Evolutionary conservation across 2,797 vertebrate genomes (phyloP), one percentile per base, ranked within the genome.

Genomic region (Morus bassanus): DNA sequence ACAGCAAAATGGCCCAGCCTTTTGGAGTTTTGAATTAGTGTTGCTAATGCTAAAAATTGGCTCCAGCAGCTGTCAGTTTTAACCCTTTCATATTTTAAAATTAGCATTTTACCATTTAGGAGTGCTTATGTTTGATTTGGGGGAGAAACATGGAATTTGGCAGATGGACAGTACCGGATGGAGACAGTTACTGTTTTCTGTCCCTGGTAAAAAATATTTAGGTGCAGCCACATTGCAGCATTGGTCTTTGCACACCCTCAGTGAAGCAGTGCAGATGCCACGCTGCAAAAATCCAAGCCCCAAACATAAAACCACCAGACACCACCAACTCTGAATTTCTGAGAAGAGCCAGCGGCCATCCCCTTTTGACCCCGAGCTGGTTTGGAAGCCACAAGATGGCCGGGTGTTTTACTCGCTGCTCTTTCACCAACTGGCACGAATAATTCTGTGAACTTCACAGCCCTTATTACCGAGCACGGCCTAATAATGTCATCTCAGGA

Each of bases 401-500:
- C 0, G 50, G 15, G 73, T 61, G 87, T 84, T 95, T 89, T 53
- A 79, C 89, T 94, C n/a, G 2, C 69, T 91, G 76, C 91, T 89
- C 93, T 59, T 92, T 83, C 93, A 88, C 73, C 89, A 69, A 89
- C 92, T 7, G 8, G 81, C 95, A 91, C 27, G 6, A 93, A 93
- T 97, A 93, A 96, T 95, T 94, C 94, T 73, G 93, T 97, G 96
- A 96, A 97, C 94, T 97, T 95, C 96, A 89, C 91, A 97, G 95
- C 91, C 94, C 92, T 96, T 97, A 95, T 96, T 97, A 95, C 87
- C 0, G 7, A 91, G 92, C 93, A 73, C 33, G 13, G 95, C 93
- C 94, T 96, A 96, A 95, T 97, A 97, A 96, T 97, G 92, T 95
- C 94, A 97, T 97, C 94, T 97, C 95, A 96, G 95, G 95, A 97